These are phyloP conservation scores for Sialis fuliginosa DNA, from an alignment of 2,888 invertebrate genomes.

Conservation along the genomic window DNA sequence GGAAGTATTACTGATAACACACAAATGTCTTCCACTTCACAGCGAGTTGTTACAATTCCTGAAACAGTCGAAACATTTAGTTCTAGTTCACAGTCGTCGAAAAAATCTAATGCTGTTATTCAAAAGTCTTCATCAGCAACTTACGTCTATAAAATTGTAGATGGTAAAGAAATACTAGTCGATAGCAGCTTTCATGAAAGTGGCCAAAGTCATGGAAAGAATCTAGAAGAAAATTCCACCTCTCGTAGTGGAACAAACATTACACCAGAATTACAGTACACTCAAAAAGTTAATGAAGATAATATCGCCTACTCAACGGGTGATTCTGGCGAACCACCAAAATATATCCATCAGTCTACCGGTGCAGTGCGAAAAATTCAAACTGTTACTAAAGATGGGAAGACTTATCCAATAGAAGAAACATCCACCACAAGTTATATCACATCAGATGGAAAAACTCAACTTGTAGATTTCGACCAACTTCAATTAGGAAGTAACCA, in stretches of 20 bases:
- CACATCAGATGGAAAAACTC: background rate
- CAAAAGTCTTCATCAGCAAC: conserved; percentile 43
- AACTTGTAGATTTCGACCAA: background rate
- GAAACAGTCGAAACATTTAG: background rate
- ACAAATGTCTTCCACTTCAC: background rate
- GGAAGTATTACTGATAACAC: background rate
- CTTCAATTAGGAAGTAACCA: too few relatives aligned
- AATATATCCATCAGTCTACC: conserved; percentile 23
- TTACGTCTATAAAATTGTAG: conserved; percentile 45
- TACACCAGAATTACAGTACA: conserved; percentile 34
- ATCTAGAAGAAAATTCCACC: conserved; percentile 32
- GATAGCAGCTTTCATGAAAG: conserved; percentile 40
- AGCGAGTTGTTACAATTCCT: background rate
- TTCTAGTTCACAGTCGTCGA: conserved; percentile 22
- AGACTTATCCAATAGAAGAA: conserved; percentile 14
- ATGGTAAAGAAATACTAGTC: conserved; percentile 42
- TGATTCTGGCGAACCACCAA: conserved; percentile 26
- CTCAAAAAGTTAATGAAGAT: conserved; percentile 33
- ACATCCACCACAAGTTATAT: conserved; percentile 16
- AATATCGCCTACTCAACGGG: conserved; percentile 36
- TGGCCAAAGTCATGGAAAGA: conserved; percentile 30
- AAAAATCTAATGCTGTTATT: conserved; percentile 33
- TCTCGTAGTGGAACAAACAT: conserved; percentile 37
- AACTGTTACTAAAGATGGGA: conserved; percentile 19
- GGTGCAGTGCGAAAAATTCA: conserved; percentile 25